Evolutionary conservation across 2,113 vertebrate genomes (phyloP), one percentile per base, ranked within the genome.

Genomic region (Electrona antarctica): DNA sequence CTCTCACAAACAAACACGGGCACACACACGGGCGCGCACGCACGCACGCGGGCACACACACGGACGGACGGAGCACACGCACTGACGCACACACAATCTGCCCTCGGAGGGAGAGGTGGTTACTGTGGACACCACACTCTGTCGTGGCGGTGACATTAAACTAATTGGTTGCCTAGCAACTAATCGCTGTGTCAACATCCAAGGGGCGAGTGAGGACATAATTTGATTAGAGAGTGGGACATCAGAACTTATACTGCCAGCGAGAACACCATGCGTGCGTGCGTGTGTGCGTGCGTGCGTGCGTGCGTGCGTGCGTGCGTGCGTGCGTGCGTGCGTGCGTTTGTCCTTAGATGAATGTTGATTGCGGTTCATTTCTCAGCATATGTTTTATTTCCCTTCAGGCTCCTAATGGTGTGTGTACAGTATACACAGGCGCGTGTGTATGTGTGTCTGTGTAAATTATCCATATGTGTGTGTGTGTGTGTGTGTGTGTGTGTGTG

Each of bases 221-320:
- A 63, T 63, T 63, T 63, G 46, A 63, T 63, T 63, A 48, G 61
- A 49, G 46, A 62, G 41, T 63, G 46, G 46, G 61, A 50, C 61
- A 46, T 49, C 46, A 48, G 46, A 49, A 63, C 14, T 15, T 48
- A 63, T 14, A 15, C 12, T 62, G 60, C 60, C 14, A 62, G 7
- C 3, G 7, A 7, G 12, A 15, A 48, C 1, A 41, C 33, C 1
- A 6, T 15, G 8, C 9, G n/a, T 1, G 45, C 8, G 8, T 14
- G n/a, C 48, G 45, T 63, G 60, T 48, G n/a, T 49, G 8, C 29
- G 56, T 58, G 15, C 4, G 56, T 58, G 55, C 15, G 55, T 56
- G 54, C 6, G 14, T 7, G 14, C 41, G 29, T 11, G 41, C 14
- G 60, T 13, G 13, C 0, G 60, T 61, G 60, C n/a, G 28, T 59